Conservation (phyloP, 2,113 vertebrate species). For the Cyprinodon variegatus region DNA sequence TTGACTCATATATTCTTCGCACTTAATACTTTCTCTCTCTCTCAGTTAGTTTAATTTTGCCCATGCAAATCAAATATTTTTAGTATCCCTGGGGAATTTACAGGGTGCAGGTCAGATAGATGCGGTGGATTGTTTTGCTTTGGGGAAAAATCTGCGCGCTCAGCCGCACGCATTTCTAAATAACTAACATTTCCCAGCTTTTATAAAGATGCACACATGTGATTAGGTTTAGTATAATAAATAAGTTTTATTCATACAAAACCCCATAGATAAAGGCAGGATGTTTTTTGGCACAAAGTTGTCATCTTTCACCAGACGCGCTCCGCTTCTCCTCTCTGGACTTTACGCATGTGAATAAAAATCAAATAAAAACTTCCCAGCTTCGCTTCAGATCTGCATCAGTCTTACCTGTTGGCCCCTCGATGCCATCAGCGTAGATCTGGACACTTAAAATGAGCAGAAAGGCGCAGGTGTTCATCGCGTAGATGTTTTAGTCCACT, state of each 20-base stretch:
- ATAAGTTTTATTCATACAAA: neutral
- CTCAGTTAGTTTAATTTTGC: slow-evolving; percentile 20
- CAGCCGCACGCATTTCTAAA: slow-evolving; percentile 6
- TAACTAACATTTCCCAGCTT: neutral
- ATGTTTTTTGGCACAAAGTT: slow-evolving; percentile 57
- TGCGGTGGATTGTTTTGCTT: slow-evolving; percentile 35
- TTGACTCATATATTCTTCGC: neutral
- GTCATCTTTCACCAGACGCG: slow-evolving; percentile 41
- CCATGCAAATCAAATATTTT: slow-evolving; percentile 9
- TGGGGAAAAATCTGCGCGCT: slow-evolving; percentile 31
- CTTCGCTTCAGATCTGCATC: slow-evolving; percentile 7
- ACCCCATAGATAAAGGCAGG: slow-evolving; percentile 24
- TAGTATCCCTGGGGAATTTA: slow-evolving; percentile 33
- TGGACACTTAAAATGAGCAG: slow-evolving; percentile 79
- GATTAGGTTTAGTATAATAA: slow-evolving; percentile 22
- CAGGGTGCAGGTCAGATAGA: neutral
- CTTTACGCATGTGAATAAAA: slow-evolving; percentile 21
- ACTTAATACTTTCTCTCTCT: neutral
- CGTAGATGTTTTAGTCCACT: slow-evolving; percentile 80
- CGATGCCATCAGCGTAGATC: slow-evolving; percentile 83
- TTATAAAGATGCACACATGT: slow-evolving; percentile 4
- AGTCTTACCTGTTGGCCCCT: slow-evolving; percentile 83
- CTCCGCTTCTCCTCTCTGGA: slow-evolving; percentile 31
- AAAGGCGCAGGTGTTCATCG: slow-evolving; percentile 83
- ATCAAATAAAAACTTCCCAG: slow-evolving; percentile 53